These are phyloP conservation scores for Otus sunia DNA, from an alignment of 2,113 vertebrate species.

Conservation along the genomic window DNA sequence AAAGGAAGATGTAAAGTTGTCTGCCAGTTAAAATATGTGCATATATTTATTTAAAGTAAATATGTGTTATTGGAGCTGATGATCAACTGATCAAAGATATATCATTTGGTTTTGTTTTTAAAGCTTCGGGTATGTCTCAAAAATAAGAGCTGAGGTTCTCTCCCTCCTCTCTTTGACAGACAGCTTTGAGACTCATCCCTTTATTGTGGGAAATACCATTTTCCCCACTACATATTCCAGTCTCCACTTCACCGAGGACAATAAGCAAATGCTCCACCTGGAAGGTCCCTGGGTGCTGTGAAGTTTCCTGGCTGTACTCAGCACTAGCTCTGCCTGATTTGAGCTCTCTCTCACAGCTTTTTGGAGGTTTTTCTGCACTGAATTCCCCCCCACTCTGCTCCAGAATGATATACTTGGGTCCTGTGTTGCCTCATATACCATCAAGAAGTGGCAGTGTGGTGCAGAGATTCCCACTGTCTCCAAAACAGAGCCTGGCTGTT, in stretches of 20 bases:
- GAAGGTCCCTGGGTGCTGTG: background rate
- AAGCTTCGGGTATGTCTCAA: background rate
- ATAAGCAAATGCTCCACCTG: background rate
- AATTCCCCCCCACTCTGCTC: background rate
- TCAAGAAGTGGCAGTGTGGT: background rate
- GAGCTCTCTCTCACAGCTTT: background rate
- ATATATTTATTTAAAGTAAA: background rate
- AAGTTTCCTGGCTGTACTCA: background rate
- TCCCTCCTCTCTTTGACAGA: background rate
- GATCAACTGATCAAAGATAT: background rate
- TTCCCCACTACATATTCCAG: background rate
- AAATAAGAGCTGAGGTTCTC: background rate
- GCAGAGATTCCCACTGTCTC: background rate
- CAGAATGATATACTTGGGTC: background rate
- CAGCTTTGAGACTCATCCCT: background rate
- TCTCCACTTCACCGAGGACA: rapidly evolving
- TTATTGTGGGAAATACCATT: background rate
- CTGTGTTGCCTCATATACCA: background rate
- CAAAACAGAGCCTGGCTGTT: background rate
- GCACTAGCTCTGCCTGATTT: background rate
- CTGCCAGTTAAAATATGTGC: background rate
- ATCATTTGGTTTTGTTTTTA: background rate
- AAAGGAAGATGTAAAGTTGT: background rate
- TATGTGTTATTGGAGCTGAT: background rate
- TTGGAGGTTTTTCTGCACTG: background rate